Evolutionary conservation across 2,113 vertebrate genomes (phyloP), one percentile per base, ranked within the genome.

Genomic region (Nannobrachium achirus): DNA sequence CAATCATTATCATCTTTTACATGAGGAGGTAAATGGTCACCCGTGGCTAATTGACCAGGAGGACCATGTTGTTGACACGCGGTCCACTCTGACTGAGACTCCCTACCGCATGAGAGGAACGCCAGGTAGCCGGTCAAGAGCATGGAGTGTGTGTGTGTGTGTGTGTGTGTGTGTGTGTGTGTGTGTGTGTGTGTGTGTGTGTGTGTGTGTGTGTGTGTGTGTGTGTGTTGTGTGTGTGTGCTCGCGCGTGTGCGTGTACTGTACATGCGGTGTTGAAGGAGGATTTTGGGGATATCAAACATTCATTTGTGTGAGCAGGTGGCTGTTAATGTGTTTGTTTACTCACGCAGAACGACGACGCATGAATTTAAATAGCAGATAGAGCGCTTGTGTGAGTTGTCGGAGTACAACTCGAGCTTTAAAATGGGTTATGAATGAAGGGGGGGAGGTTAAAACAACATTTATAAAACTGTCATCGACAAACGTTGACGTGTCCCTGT

Each of bases 1-100:
- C 25, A 33, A 33, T 80, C 77, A 83, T 91, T 89, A 90, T 88
- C 82, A 87, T 86, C 83, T 85, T n/a, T 81, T 76, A 68, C 71
- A 84, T 53, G 58, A 92, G 89, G 76, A 90, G 83, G 78, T 87
- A 86, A 87, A 86, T 48, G 74, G 50, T 73, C 64, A 73, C 76
- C 82, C 56, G 78, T 80, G 76, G 63, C 80, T 81, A 83, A 86
- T 88, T 87, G 86, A 81, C 69, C 16, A 33, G 3, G 25, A 33
- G 25, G 25, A 33, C 25, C 25, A 33, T 33, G 25, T 33, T 33
- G 3, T 33, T 33, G 25, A 33, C 25, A 33, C 25, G 3, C 25
- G 53, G 63, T n/a, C 74, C 79, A 78, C 79, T 82, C 75, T 10
- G 50, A 79, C 74, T 71, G 69, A 65, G 64, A 73, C 66, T 69